phyloP scores from a whole-genome alignment of 2,113 vertebrate species.

The Nycticorax nycticorax region DNA sequence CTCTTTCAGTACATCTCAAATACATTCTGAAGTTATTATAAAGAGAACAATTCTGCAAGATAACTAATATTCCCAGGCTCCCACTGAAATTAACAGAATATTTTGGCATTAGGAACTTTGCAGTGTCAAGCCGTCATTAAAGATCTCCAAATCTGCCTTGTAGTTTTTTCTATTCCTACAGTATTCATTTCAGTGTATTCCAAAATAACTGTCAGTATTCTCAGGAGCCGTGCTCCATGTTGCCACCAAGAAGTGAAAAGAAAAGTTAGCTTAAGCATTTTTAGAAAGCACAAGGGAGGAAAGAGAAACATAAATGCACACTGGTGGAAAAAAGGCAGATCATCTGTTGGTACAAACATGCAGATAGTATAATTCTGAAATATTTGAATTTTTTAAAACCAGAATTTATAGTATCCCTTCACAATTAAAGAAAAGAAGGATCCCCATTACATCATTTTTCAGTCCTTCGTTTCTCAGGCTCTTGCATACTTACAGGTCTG shows the following conservation, averaged over 20 bases:
- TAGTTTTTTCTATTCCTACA: not conserved
- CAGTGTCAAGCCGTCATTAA: not conserved
- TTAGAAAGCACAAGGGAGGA: not conserved
- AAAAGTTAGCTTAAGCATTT: not conserved
- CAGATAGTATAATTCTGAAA: too few relatives aligned
- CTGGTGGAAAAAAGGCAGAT: not conserved
- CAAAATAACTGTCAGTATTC: not conserved
- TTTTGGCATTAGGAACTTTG: not conserved
- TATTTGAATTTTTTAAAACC: too few relatives aligned
- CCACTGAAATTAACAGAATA: not conserved
- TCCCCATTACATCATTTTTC: not conserved
- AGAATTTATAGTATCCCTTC: not conserved
- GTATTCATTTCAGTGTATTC: not conserved
- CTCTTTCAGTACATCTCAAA: not conserved
- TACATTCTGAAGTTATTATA: not conserved
- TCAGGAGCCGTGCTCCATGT: not conserved
- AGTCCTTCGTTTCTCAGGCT: not conserved
- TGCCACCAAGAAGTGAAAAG: not conserved
- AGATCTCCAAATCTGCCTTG: not conserved
- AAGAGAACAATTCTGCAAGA: not conserved
- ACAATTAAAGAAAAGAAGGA: not conserved
- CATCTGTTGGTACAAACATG: not conserved
- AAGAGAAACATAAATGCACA: not conserved
- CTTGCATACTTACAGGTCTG: slow-evolving; percentile 88
- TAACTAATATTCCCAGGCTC: not conserved